Percentiles rank a stretch among this genome's conserved stretches.
Conservation (phyloP, 1,140 invertebrate species). For the Diplogasteroides magnus region DNA sequence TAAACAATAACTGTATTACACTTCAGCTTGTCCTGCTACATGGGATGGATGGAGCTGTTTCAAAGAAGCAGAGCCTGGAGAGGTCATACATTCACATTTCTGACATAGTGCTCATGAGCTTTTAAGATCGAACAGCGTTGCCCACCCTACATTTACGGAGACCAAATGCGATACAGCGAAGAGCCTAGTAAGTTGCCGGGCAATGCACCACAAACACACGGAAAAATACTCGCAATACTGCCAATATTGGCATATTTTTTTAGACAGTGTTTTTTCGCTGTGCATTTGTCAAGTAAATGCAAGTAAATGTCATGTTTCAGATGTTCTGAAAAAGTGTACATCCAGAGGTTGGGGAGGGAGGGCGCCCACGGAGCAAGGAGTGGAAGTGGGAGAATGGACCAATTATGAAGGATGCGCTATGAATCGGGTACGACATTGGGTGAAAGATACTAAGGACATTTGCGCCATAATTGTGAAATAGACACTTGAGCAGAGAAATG, state of each 20-base stretch:
- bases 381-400: not conserved
- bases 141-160: conserved; percentile 56
- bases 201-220: not conserved
- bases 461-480: no score
- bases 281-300: not conserved
- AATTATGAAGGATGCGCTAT: not conserved
- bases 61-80: conserved; percentile 40
- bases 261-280: not conserved
- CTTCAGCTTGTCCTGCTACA: conserved; percentile 53
- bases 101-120: no score
- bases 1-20: not conserved
- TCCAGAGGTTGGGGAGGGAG: not conserved
- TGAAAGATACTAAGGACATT: no score
- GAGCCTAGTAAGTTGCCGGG: not conserved
- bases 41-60: conserved; percentile 62
- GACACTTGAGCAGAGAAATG: no score
- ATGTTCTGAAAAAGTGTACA: not conserved
- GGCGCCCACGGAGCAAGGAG: not conserved
- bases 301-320: conserved; percentile 64
- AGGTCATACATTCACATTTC: conserved; percentile 29
- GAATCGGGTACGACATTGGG: no score
- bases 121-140: no score
- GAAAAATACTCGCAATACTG: not conserved
- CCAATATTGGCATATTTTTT: conserved; percentile 5
- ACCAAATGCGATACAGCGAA: not conserved